A percentile compares a stretch with the other conserved stretches of the same genome.
phyloP scores from a whole-genome alignment of 2,888 invertebrate genomes.

The Thecophora atra region DNA sequence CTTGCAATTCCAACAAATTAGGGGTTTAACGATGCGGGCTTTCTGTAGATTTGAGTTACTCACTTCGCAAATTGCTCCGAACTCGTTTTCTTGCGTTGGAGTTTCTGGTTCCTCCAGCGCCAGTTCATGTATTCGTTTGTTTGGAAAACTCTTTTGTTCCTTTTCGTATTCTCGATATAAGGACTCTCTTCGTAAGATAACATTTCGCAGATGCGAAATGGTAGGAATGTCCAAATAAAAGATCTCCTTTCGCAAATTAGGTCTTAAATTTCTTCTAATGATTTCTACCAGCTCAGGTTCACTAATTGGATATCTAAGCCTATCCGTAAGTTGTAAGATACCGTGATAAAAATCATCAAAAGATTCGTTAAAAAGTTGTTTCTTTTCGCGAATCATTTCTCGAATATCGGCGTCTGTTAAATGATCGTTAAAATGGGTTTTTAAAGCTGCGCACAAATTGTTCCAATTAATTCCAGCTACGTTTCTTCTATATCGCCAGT shows the following conservation, averaged over 20 bases:
- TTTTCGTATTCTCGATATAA: conserved; percentile 12
- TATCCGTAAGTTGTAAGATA: conserved; percentile 19
- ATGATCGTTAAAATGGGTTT: too few relatives aligned
- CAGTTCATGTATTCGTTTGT: conserved; percentile 16
- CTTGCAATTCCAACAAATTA: conserved; percentile 37
- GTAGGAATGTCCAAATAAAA: conserved; percentile 21
- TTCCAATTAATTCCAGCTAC: conserved; percentile 25
- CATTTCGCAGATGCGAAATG: conserved; percentile 19
- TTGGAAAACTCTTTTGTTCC: neutral
- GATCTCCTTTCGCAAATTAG: conserved; percentile 21
- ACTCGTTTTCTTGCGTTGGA: neutral
- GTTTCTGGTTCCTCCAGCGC: neutral
- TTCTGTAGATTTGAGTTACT: neutral
- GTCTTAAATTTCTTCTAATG: conserved; percentile 26
- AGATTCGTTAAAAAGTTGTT: conserved; percentile 30
- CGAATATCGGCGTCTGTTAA: conserved; percentile 35
- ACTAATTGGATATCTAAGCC: conserved; percentile 15
- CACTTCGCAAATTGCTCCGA: conserved; percentile 21
- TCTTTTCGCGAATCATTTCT: conserved; percentile 38
- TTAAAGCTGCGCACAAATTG: conserved; percentile 18
- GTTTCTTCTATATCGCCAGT: conserved; percentile 33
- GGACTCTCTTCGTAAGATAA: conserved; percentile 20
- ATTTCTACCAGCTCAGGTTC: conserved; percentile 33
- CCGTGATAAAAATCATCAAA: conserved; percentile 39
- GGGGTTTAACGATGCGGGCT: neutral